Evolutionary conservation across 2,113 vertebrate genomes (phyloP).

Genomic region (Megalops atlanticus): DNA sequence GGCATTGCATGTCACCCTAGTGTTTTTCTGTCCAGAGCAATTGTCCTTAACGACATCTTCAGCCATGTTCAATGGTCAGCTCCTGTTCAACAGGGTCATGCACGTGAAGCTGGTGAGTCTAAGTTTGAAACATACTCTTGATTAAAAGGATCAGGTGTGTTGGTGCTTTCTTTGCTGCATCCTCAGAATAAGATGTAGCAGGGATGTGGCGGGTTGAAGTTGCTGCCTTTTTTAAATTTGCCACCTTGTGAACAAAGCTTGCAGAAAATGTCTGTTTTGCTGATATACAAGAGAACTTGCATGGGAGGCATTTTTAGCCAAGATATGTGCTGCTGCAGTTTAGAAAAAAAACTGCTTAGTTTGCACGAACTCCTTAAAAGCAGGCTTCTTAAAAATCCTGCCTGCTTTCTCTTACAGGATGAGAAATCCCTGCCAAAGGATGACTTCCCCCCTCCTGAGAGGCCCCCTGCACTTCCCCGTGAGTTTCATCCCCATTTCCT

Average conservation of each 20-base stretch:
- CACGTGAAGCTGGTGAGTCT: slow-evolving; percentile 93
- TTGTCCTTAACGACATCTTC: slow-evolving; percentile 69
- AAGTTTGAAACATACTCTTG: neutral
- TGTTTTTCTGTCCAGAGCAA: neutral
- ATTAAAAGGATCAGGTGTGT: neutral
- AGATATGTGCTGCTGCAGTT: too few species aligned
- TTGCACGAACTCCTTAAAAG: too few species aligned
- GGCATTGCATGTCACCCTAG: neutral
- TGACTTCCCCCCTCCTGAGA: slow-evolving; percentile 88
- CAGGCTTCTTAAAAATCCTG: neutral
- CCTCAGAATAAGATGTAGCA: too few species aligned
- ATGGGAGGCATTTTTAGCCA: too few species aligned
- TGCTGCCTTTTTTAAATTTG: too few species aligned
- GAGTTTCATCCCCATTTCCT: slow-evolving; percentile 56
- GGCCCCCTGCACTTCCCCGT: slow-evolving; percentile 90
- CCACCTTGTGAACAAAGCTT: too few species aligned
- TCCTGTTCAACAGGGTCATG: slow-evolving; percentile 95
- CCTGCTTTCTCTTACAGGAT: slow-evolving; percentile 69
- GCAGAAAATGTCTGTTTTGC: too few species aligned
- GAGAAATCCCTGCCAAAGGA: slow-evolving; percentile 93
- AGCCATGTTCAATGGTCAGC: slow-evolving; percentile 98
- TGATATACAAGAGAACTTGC: too few species aligned
- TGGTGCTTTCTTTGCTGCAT: too few species aligned
- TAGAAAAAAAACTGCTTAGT: too few species aligned
- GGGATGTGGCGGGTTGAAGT: too few species aligned